phyloP scores from a whole-genome alignment of 64 coral and sea anemone species.

The Actinia tenebrosa region DNA sequence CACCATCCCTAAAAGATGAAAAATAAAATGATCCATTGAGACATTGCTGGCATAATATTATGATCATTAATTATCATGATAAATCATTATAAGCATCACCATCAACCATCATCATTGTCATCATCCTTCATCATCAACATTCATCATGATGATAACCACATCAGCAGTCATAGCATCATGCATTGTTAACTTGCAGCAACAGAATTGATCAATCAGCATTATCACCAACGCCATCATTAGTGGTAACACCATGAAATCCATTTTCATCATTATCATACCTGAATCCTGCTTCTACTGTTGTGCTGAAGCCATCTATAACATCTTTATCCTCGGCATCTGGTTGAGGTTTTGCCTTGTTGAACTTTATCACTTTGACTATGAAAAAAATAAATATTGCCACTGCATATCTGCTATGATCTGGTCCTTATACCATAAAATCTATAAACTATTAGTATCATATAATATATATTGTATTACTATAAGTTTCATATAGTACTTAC shows the following conservation, averaged over 20 bases:
- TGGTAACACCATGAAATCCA: too few relatives aligned
- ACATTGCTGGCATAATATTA: not conserved
- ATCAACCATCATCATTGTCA: too few relatives aligned
- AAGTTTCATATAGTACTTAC: conserved; percentile 20
- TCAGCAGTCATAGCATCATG: too few relatives aligned
- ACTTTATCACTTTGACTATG: conserved; percentile 67
- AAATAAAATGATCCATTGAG: not conserved
- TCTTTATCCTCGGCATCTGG: conserved; percentile 73
- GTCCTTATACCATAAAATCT: too few relatives aligned
- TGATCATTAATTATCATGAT: too few relatives aligned
- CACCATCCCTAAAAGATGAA: conserved; percentile 55
- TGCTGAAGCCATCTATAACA: conserved; percentile 35
- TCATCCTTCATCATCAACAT: not conserved
- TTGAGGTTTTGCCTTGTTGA: conserved; percentile 52
- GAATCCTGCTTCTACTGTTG: conserved; percentile 62
- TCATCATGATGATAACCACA: too few relatives aligned
- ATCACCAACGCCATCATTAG: not conserved
- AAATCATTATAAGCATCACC: too few relatives aligned
- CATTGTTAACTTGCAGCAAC: too few relatives aligned
- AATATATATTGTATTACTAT: too few relatives aligned
- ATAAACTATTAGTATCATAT: too few relatives aligned
- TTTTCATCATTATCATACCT: conserved; percentile 29
- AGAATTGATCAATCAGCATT: too few relatives aligned
- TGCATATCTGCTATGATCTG: too few relatives aligned
- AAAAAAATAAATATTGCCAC: not conserved